Evolutionary conservation across 2,888 invertebrate genomes (phyloP).

Genomic region (Melolontha melolontha): DNA sequence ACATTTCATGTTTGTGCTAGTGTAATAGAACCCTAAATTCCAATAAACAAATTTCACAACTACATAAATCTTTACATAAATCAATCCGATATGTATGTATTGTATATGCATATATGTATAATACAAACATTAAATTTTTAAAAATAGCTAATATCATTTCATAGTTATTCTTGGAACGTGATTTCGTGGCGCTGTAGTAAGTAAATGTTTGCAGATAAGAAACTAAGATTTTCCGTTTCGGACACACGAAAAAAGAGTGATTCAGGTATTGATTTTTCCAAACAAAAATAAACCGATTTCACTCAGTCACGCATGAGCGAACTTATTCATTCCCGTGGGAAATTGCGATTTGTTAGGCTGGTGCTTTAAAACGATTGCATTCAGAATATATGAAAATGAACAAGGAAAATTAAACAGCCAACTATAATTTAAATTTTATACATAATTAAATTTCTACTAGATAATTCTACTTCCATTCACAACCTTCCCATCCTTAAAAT

Average conservation of each 20-base stretch:
- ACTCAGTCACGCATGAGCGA: background rate
- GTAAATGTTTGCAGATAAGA: background rate
- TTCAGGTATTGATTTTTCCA: background rate
- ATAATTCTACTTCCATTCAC: no score
- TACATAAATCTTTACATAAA: background rate
- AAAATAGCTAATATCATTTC: conserved; percentile 7
- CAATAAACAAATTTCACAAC: no score
- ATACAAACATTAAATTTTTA: background rate
- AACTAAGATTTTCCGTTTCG: background rate
- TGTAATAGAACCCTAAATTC: no score
- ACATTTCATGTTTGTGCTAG: no score
- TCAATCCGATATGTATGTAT: background rate
- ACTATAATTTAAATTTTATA: no score
- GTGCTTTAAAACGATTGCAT: background rate
- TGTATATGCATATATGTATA: background rate
- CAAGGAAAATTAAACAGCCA: no score
- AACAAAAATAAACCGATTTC: conserved; percentile 6
- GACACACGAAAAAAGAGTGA: conserved; percentile 4
- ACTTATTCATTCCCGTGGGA: background rate
- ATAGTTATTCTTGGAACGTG: conserved; percentile 1
- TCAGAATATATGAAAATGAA: no score
- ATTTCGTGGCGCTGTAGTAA: background rate
- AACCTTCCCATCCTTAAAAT: no score
- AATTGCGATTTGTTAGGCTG: background rate
- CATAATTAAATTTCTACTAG: no score